phyloP scores from a whole-genome alignment of 92 coral and sea anemone genomes.

The Parazoanthus darwini region DNA sequence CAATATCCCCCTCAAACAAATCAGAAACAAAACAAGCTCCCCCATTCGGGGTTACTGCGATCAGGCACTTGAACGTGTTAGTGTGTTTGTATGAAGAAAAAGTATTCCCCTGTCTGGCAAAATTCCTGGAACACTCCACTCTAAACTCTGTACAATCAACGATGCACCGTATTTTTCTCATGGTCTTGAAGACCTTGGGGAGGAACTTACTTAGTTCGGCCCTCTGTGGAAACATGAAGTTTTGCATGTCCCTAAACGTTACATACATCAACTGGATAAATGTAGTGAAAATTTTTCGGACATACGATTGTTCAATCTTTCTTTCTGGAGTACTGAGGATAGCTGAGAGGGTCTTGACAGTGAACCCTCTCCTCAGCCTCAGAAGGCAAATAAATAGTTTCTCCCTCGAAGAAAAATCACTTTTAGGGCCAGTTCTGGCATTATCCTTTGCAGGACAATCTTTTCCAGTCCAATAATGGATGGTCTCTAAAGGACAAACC shows the following conservation, averaged over 20 bases:
- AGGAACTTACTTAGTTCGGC: constrained; percentile 45
- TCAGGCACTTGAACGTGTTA: constrained; percentile 74
- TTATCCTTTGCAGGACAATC: constrained; percentile 24
- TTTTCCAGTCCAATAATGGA: constrained; percentile 38
- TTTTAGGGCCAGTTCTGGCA: constrained; percentile 42
- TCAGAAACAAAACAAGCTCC: constrained; percentile 61
- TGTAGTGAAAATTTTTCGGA: constrained; percentile 65
- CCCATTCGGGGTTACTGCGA: constrained; percentile 66
- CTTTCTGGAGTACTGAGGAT: constrained; percentile 59
- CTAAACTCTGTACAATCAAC: constrained; percentile 70
- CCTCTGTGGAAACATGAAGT: constrained; percentile 55
- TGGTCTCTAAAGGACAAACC: constrained; percentile 32
- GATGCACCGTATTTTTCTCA: constrained; percentile 66
- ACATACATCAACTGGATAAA: constrained; percentile 63
- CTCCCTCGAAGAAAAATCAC: constrained; percentile 47
- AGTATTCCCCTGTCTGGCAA: constrained; percentile 57
- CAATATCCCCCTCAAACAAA: constrained; percentile 64
- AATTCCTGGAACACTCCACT: constrained; percentile 61
- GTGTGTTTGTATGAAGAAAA: constrained; percentile 62
- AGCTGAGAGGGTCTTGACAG: constrained; percentile 31
- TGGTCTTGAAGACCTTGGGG: constrained; percentile 68
- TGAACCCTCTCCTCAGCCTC: constrained; percentile 23
- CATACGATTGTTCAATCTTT: constrained; percentile 40
- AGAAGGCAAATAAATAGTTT: constrained; percentile 44
- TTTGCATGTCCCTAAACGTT: constrained; percentile 56